Evolutionary conservation across 2,888 invertebrate species (phyloP).

Genomic region (Amblyteles armatorius): DNA sequence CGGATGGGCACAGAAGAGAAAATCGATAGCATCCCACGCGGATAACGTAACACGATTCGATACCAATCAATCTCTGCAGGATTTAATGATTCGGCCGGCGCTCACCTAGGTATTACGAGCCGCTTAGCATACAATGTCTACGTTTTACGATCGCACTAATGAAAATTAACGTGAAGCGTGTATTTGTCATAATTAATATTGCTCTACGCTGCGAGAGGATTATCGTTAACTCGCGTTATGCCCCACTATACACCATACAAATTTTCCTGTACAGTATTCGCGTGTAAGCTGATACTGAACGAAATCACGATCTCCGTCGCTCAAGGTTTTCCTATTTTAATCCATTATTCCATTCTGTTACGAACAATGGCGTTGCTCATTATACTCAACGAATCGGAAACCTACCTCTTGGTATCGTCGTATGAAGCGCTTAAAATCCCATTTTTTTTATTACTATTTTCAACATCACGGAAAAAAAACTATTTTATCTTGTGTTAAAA

Average conservation of each 20-base stretch:
- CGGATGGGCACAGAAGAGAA: constrained; percentile 41
- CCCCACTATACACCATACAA: constrained; percentile 34
- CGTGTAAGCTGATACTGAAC: constrained; percentile 12
- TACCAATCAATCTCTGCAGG: constrained; percentile 60
- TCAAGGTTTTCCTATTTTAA: constrained; percentile 15
- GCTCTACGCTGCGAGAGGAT: constrained; percentile 20
- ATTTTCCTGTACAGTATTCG: constrained; percentile 34
- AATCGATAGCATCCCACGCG: constrained; percentile 52
- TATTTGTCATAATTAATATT: constrained; percentile 64
- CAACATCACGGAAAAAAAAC: neutral
- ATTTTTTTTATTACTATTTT: neutral
- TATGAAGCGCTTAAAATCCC: neutral
- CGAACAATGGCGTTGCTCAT: neutral
- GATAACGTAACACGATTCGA: constrained; percentile 59
- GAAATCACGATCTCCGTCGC: neutral
- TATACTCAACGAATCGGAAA: neutral
- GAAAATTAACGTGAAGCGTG: constrained; percentile 59
- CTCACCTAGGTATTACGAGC: constrained; percentile 46
- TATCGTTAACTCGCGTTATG: constrained; percentile 30
- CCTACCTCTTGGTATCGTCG: neutral
- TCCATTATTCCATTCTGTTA: constrained; percentile 11
- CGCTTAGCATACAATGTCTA: constrained; percentile 52
- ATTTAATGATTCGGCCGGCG: constrained; percentile 61
- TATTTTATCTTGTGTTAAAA: neutral
- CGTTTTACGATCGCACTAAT: constrained; percentile 61